A percentile compares a stretch with the other conserved stretches of the same genome.
phyloP scores from a whole-genome alignment of 2,797 vertebrate genomes.

The Chelmon rostratus region DNA sequence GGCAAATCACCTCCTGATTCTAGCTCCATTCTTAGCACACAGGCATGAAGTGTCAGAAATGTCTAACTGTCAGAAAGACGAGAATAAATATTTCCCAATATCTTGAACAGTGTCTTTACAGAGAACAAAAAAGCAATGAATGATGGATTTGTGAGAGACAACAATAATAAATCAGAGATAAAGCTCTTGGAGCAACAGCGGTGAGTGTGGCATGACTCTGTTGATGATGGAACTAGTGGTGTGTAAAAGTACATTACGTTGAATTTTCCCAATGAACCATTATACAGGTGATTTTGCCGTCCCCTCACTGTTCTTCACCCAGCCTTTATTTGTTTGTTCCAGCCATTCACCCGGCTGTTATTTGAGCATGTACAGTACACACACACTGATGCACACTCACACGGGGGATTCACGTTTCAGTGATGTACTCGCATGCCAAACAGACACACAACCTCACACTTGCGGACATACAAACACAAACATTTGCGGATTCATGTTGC shows the following conservation, averaged over 20 bases:
- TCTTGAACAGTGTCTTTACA: not conserved
- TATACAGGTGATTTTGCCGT: not conserved
- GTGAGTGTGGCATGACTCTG: not conserved
- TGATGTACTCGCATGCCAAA: constrained; percentile 16
- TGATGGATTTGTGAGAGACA: not conserved
- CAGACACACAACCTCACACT: constrained; percentile 26
- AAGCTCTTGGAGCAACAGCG: not conserved
- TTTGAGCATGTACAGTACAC: constrained; percentile 25
- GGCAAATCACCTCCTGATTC: not conserved
- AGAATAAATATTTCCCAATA: not conserved
- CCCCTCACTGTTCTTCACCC: constrained; percentile 4
- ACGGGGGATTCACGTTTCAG: constrained; percentile 25
- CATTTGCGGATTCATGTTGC: constrained; percentile 35
- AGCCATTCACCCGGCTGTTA: not conserved
- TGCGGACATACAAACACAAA: constrained; percentile 16
- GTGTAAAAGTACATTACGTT: not conserved
- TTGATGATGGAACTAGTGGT: too few relatives aligned
- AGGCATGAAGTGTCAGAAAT: not conserved
- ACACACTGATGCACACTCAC: not conserved
- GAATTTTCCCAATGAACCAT: not conserved
- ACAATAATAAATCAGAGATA: not conserved
- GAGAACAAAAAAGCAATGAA: not conserved
- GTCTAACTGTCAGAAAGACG: too few relatives aligned
- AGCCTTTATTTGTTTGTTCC: constrained; percentile 18
- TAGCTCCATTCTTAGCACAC: too few relatives aligned